Evolutionary conservation across 2,797 vertebrate species (phyloP).

Genomic region (Stomatorhinus walkeri): DNA sequence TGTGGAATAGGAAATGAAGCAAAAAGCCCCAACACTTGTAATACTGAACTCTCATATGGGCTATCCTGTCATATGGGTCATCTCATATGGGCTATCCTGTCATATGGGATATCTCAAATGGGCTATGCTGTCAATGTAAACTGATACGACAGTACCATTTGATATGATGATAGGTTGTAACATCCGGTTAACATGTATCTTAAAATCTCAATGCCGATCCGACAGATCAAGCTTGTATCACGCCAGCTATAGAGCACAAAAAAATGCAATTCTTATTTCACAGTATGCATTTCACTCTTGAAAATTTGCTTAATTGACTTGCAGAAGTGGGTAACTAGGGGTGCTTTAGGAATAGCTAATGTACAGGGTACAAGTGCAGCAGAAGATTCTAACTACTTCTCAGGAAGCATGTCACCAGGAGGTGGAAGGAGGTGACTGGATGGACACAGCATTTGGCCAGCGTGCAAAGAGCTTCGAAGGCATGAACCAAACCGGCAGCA

Average conservation of each 20-base stretch:
- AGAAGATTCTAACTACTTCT: neutral
- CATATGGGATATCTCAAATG: neutral
- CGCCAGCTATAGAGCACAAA: neutral
- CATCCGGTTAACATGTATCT: neutral
- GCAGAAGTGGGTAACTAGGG: neutral
- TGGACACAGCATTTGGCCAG: neutral
- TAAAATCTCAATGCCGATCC: neutral
- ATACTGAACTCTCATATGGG: neutral
- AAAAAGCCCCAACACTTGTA: neutral
- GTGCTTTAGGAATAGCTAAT: neutral
- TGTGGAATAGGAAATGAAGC: neutral
- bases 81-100: neutral
- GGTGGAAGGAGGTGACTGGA: neutral
- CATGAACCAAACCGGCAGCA: neutral
- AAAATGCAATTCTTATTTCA: neutral
- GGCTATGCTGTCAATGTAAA: neutral
- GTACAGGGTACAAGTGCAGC: neutral
- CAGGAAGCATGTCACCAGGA: neutral
- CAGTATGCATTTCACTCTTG: neutral
- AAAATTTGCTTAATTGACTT: neutral
- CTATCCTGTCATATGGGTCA: too few relatives aligned
- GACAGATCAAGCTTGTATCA: neutral
- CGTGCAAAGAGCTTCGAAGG: neutral
- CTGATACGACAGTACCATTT: neutral
- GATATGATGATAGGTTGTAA: neutral